A percentile compares a stretch with the other conserved stretches of the same genome.
Evolutionary conservation across 2,113 vertebrate species (phyloP).

Genomic region (Zosterops lateralis): DNA sequence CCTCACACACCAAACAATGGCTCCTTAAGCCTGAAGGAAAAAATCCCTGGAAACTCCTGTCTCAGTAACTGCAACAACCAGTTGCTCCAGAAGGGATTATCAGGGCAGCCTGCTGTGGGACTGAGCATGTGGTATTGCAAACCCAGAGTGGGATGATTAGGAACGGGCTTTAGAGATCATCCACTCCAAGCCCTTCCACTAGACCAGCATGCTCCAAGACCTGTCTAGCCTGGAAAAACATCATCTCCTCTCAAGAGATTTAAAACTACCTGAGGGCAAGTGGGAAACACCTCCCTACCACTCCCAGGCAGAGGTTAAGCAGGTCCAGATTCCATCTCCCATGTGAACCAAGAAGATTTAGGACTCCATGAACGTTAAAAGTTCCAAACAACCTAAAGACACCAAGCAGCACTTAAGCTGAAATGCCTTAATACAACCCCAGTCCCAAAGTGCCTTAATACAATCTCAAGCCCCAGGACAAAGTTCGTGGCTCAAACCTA

Average conservation of each 20-base stretch:
- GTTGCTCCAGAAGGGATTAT: rapidly evolving
- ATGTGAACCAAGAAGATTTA: not conserved
- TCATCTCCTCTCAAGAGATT: not conserved
- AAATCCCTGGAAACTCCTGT: not conserved
- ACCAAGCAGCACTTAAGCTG: not conserved
- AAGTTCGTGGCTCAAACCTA: conserved; percentile 29
- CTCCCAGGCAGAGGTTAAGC: not conserved
- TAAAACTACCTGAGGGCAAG: not conserved
- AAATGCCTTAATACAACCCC: not conserved
- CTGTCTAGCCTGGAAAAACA: not conserved
- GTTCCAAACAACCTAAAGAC: not conserved
- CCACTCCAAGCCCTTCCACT: not conserved
- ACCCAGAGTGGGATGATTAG: not conserved
- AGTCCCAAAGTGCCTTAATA: not conserved
- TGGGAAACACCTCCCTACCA: not conserved
- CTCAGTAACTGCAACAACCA: not conserved
- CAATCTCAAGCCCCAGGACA: not conserved
- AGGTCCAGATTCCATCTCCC: not conserved
- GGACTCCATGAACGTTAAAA: not conserved
- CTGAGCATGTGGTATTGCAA: not conserved
- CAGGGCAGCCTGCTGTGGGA: not conserved
- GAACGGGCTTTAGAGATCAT: not conserved
- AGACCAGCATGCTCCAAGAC: not conserved
- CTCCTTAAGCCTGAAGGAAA: not conserved
- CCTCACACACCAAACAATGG: not conserved